These are phyloP conservation scores for Rhadina sibilatrix DNA, from an alignment of 2,113 vertebrate species.

Conservation along the genomic window DNA sequence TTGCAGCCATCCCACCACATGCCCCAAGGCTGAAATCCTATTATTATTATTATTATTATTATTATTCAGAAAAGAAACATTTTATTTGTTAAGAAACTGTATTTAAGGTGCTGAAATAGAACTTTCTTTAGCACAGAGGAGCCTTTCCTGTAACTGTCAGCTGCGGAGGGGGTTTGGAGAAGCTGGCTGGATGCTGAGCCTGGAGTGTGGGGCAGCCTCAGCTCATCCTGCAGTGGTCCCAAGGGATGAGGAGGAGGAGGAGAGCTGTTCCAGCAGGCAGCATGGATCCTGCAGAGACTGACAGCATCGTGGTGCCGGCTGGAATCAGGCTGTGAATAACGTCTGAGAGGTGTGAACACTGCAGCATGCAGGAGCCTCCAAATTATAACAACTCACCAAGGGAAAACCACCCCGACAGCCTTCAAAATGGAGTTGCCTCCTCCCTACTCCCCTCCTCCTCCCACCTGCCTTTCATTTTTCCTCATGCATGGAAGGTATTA, in stretches of 20 bases:
- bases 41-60: not conserved
- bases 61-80: conserved; percentile 46
- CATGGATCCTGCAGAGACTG: not conserved
- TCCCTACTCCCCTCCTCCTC: not conserved
- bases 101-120: conserved; percentile 13
- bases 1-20: not conserved
- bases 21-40: not conserved
- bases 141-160: not conserved
- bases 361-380: not conserved
- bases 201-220: not conserved
- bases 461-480: conserved; percentile 31
- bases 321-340: not conserved
- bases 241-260: not conserved
- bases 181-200: not conserved
- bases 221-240: not conserved
- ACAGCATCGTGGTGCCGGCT: fast-evolving
- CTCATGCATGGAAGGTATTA: conserved; percentile 59
- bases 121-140: not conserved
- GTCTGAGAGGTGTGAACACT: not conserved
- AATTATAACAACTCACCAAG: fast-evolving
- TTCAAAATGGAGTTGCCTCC: not conserved
- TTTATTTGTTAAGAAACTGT: conserved; percentile 30
- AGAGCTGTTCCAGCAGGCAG: not conserved
- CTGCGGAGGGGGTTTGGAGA: not conserved
- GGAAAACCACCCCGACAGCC: not conserved